These are phyloP conservation scores for Solea solea DNA, from an alignment of 2,113 vertebrate genomes.

Conservation along the genomic window DNA sequence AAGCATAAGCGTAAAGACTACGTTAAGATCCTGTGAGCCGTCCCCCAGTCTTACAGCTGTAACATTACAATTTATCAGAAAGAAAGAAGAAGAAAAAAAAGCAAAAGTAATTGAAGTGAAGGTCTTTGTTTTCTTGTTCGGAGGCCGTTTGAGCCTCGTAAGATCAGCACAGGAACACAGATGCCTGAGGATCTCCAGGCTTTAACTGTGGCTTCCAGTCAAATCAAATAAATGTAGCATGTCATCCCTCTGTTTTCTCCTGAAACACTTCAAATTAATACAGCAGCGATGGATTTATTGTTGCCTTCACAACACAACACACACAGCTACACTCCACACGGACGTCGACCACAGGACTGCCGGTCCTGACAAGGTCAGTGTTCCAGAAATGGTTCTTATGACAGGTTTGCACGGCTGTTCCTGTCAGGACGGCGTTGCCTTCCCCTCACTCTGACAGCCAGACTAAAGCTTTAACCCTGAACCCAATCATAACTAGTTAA, in stretches of 20 bases:
- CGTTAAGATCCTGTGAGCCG: neutral
- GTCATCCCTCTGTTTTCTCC: conserved; percentile 37
- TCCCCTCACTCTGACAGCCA: too few relatives aligned
- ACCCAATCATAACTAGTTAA: too few relatives aligned
- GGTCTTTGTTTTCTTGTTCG: neutral
- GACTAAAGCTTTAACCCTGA: too few relatives aligned
- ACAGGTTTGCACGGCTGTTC: too few relatives aligned
- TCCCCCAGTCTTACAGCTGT: neutral
- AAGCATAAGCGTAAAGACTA: neutral
- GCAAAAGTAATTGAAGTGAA: neutral
- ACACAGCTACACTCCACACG: neutral
- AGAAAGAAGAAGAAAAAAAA: neutral
- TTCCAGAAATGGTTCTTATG: too few relatives aligned
- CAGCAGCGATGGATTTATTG: conserved; percentile 18
- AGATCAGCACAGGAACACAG: conserved; percentile 3
- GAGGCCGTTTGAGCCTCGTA: conserved; percentile 2
- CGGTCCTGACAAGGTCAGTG: too few relatives aligned
- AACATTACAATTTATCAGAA: neutral
- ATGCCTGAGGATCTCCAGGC: conserved; percentile 1
- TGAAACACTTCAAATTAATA: conserved; percentile 20
- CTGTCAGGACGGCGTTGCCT: too few relatives aligned
- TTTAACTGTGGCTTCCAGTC: conserved; percentile 35
- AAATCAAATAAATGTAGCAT: conserved; percentile 38
- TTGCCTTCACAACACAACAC: conserved; percentile 6
- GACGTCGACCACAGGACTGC: too few relatives aligned